Evolutionary conservation across 2,797 vertebrate species (phyloP).

Genomic region (Cyprinella venusta): DNA sequence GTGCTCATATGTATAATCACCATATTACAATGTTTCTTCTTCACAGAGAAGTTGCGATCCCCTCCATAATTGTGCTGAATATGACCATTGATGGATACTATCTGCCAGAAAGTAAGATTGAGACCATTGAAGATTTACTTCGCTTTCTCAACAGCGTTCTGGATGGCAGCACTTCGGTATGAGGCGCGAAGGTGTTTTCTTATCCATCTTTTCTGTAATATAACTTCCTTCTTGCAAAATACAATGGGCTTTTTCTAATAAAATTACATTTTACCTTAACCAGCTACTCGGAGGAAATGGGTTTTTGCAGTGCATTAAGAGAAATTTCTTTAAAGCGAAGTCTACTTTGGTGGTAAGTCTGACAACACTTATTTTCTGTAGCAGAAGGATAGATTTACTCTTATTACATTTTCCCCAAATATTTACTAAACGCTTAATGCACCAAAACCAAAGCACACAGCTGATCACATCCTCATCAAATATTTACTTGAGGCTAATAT

Average conservation of each 20-base stretch:
- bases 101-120: constrained; percentile 77
- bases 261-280: constrained; percentile 43
- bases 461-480: constrained; percentile 45
- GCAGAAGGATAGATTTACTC: not conserved
- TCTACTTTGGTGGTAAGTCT: constrained; percentile 81
- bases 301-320: constrained; percentile 80
- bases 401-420: not conserved
- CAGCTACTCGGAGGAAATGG: constrained; percentile 88
- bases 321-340: constrained; percentile 81
- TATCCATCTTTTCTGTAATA: not conserved
- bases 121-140: constrained; percentile 83
- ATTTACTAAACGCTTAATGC: constrained; percentile 2
- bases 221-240: not conserved
- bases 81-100: constrained; percentile 94
- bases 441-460: not conserved
- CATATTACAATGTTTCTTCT: constrained; percentile 4
- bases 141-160: constrained; percentile 86
- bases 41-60: constrained; percentile 82
- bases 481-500: constrained; percentile 34
- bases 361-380: not conserved
- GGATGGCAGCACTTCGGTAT: constrained; percentile 83
- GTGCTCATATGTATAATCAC: not conserved
- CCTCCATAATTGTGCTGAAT: constrained; percentile 88
- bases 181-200: not conserved
- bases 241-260: not conserved